Evolutionary conservation across 2,888 invertebrate species (phyloP).

Genomic region (Anoncus sp.): DNA sequence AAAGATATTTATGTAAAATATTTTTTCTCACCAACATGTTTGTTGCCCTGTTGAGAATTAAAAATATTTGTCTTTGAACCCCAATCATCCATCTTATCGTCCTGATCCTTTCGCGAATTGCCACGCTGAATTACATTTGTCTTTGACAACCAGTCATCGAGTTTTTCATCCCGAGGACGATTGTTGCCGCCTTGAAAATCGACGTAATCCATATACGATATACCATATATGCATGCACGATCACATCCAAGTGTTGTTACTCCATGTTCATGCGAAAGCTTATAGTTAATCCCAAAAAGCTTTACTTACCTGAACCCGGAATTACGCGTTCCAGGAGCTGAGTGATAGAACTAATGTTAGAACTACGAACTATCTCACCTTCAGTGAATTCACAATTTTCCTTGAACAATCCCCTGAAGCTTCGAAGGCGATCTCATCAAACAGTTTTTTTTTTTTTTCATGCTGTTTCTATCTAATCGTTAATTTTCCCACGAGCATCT

Average conservation of each 20-base stretch:
- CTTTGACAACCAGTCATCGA: slow-evolving; percentile 62
- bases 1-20: not conserved
- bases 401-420: not conserved
- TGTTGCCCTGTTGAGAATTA: slow-evolving; percentile 53
- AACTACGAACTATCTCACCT: slow-evolving; percentile 15
- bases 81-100: slow-evolving; percentile 72
- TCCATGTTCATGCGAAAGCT: not conserved
- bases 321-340: not conserved
- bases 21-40: slow-evolving; percentile 61
- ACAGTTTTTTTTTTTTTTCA: not conserved
- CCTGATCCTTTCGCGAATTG: slow-evolving; percentile 61
- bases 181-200: slow-evolving; percentile 50
- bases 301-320: slow-evolving; percentile 31
- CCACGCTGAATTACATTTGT: slow-evolving; percentile 65
- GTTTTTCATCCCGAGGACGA: slow-evolving; percentile 58
- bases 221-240: not conserved
- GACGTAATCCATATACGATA: slow-evolving; percentile 5
- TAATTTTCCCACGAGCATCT: not conserved
- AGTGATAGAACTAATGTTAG: slow-evolving; percentile 24
- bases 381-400: not conserved
- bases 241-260: not conserved
- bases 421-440: not conserved
- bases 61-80: slow-evolving; percentile 68
- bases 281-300: not conserved
- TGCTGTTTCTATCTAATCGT: not conserved